Conservation (phyloP, 92 coral and sea anemone genomes). For the Phenganax marumi region DNA sequence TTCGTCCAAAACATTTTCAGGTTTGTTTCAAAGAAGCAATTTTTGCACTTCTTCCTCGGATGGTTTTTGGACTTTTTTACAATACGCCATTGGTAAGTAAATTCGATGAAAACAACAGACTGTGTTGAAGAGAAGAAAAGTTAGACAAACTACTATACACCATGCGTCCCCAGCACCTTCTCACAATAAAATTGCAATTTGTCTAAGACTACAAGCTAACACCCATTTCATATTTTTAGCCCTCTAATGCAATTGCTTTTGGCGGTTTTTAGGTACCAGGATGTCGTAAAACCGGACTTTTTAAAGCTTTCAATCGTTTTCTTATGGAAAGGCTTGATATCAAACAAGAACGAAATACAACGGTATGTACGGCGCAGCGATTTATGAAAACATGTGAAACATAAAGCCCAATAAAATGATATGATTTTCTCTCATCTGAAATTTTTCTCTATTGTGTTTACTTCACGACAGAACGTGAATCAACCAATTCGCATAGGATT, state of each 20-base stretch:
- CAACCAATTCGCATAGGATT: slow-evolving; percentile 82
- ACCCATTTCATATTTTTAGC: too few relatives aligned
- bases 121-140: neutral
- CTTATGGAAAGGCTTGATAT: slow-evolving; percentile 67
- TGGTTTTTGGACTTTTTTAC: slow-evolving; percentile 89
- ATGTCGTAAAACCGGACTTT: slow-evolving; percentile 88
- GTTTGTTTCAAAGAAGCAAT: slow-evolving; percentile 93
- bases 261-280: slow-evolving; percentile 67
- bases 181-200: too few relatives aligned
- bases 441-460: too few relatives aligned
- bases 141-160: too few relatives aligned
- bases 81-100: slow-evolving; percentile 94
- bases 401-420: neutral
- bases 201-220: too few relatives aligned
- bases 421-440: neutral
- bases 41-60: slow-evolving; percentile 84
- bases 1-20: slow-evolving; percentile 34
- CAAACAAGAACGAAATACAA: slow-evolving; percentile 61
- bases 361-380: slow-evolving; percentile 41
- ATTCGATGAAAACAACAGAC: neutral
- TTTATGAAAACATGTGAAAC: neutral
- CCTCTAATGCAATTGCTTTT: neutral
- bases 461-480: slow-evolving; percentile 57
- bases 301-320: slow-evolving; percentile 85
- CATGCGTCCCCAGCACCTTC: too few relatives aligned